Percentiles rank a stretch among this genome's conserved stretches.
These are phyloP conservation scores for Grammomys dolichurus DNA, from an alignment of 2,113 vertebrate species.

Conservation along the genomic window DNA sequence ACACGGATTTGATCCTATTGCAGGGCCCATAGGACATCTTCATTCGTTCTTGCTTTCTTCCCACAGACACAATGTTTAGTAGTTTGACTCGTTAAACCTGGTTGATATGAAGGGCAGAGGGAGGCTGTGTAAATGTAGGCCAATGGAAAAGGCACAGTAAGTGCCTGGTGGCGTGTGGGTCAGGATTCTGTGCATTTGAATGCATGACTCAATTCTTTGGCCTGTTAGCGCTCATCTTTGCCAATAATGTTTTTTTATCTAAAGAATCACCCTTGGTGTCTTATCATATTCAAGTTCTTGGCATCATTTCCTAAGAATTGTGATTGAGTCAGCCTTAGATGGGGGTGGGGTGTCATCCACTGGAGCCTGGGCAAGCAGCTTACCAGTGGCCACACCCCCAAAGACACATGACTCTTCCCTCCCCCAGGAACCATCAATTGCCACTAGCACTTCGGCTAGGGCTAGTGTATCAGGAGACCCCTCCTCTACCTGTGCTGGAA, in stretches of 20 bases:
- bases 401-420: background rate
- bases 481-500: background rate
- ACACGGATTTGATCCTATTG: background rate
- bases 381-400: background rate
- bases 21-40: background rate
- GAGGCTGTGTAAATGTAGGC: background rate
- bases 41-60: background rate
- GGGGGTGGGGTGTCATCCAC: background rate
- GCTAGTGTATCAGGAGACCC: background rate
- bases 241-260: background rate
- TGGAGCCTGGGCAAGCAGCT: background rate
- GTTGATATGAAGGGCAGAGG: background rate
- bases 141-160: background rate
- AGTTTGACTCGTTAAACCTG: background rate
- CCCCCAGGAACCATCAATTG: background rate
- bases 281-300: background rate
- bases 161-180: background rate
- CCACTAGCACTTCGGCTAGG: background rate
- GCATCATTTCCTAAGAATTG: background rate
- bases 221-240: background rate
- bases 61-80: background rate
- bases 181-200: background rate
- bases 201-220: background rate
- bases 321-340: background rate
- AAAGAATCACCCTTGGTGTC: background rate